A percentile compares a stretch with the other conserved stretches of the same genome.
Evolutionary conservation across 2,113 vertebrate genomes (phyloP).

Genomic region (Ptilorrhoa leucosticta): DNA sequence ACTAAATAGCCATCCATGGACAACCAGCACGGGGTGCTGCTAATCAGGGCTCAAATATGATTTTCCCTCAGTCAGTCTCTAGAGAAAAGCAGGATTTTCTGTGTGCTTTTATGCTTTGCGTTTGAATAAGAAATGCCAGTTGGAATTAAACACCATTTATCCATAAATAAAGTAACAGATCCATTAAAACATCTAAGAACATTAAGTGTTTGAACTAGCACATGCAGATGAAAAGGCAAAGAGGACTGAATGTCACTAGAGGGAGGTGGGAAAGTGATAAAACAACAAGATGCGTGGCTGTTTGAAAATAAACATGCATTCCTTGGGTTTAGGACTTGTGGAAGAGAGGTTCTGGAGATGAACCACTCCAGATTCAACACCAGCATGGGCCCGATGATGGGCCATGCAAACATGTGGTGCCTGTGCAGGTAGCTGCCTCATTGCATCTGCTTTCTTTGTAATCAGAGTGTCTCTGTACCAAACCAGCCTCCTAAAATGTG

Average conservation of each 20-base stretch:
- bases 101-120: neutral
- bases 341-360: neutral
- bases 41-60: neutral
- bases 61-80: neutral
- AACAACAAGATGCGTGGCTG: neutral
- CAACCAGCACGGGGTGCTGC: neutral
- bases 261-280: neutral
- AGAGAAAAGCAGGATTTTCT: neutral
- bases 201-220: neutral
- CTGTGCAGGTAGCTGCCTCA: neutral
- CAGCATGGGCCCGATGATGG: too few relatives aligned
- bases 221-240: neutral
- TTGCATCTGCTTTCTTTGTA: neutral
- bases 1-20: neutral
- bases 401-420: accelerated
- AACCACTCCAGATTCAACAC: neutral
- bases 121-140: neutral
- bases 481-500: neutral
- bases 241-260: neutral
- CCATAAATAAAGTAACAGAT: neutral
- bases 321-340: neutral
- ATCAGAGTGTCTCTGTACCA: neutral
- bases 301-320: neutral
- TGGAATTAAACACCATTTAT: neutral
- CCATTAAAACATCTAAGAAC: neutral